These are phyloP conservation scores for Phragmatobia fuliginosa DNA, from an alignment of 2,888 invertebrate genomes.

Conservation along the genomic window DNA sequence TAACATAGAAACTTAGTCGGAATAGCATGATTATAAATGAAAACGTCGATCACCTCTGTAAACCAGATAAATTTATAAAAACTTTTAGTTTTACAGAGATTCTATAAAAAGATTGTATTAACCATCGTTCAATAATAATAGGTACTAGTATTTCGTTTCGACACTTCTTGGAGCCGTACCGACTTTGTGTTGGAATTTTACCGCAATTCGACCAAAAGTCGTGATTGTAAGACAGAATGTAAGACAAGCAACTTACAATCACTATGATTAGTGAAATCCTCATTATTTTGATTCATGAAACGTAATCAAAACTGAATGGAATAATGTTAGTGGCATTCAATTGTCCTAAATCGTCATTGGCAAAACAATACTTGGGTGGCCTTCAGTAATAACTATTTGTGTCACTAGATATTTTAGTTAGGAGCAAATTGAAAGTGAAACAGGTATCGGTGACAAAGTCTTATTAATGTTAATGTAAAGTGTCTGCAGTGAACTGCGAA, in stretches of 20 bases:
- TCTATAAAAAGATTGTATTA: conserved; percentile 28
- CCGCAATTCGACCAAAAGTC: conserved; percentile 58
- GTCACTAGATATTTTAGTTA: conserved; percentile 23
- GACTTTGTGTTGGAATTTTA: conserved; percentile 42
- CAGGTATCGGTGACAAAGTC: neutral
- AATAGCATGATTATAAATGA: neutral
- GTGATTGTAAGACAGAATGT: conserved; percentile 70
- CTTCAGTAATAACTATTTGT: conserved; percentile 53
- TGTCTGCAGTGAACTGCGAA: no score
- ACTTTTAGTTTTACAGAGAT: conserved; percentile 1
- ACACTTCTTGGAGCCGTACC: conserved; percentile 51
- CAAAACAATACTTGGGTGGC: conserved; percentile 64
- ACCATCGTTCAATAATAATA: conserved; percentile 41
- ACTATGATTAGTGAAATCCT: conserved; percentile 74
- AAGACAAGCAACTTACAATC: conserved; percentile 60
- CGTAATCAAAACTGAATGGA: conserved; percentile 76
- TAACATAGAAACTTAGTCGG: no score
- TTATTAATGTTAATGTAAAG: neutral
- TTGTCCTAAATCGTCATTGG: conserved; percentile 71
- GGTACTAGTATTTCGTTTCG: conserved; percentile 61
- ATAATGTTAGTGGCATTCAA: conserved; percentile 74
- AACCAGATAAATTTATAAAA: neutral
- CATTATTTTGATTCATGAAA: conserved; percentile 66
- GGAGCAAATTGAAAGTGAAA: neutral
- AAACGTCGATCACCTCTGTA: neutral